phyloP scores from a whole-genome alignment of 1,140 invertebrate genomes.

The Dufourea novaeangliae region DNA sequence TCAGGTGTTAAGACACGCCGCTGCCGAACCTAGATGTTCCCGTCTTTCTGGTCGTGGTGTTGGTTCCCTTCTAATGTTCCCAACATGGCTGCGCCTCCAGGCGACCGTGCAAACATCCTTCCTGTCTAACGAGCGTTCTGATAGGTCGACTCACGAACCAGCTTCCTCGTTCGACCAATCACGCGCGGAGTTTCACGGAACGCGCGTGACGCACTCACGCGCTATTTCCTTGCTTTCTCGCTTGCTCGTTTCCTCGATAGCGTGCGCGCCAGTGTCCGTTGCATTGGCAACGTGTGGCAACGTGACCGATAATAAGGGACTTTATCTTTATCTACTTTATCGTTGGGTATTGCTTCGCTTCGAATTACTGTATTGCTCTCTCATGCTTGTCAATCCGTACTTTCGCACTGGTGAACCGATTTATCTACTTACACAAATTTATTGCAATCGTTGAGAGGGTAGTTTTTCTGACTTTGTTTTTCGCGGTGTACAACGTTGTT shows the following conservation, averaged over 20 bases:
- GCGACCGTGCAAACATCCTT: conserved; percentile 71
- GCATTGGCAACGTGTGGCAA: too few species aligned
- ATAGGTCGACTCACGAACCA: conserved; percentile 49
- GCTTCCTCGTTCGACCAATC: conserved; percentile 56
- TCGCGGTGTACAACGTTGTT: neutral
- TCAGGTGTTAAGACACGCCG: conserved; percentile 85
- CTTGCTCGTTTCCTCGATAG: conserved; percentile 5
- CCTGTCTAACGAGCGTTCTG: conserved; percentile 55
- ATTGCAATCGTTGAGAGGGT: too few species aligned
- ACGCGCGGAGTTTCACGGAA: conserved; percentile 35
- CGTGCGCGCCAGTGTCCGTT: neutral
- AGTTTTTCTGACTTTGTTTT: neutral
- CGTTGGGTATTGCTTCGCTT: too few species aligned
- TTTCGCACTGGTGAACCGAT: too few species aligned
- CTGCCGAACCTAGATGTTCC: conserved; percentile 85
- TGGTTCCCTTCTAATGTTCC: conserved; percentile 82
- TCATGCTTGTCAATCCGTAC: too few species aligned
- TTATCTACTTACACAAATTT: too few species aligned
- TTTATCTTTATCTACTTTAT: too few species aligned
- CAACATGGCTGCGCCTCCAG: conserved; percentile 71
- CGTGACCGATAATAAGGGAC: too few species aligned
- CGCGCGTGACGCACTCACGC: conserved; percentile 36
- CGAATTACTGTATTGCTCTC: too few species aligned
- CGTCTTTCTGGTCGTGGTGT: conserved; percentile 84
- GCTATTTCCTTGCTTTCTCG: conserved; percentile 32